Conservation (phyloP, 2,888 invertebrate genomes). For the Tipula confusa region DNA sequence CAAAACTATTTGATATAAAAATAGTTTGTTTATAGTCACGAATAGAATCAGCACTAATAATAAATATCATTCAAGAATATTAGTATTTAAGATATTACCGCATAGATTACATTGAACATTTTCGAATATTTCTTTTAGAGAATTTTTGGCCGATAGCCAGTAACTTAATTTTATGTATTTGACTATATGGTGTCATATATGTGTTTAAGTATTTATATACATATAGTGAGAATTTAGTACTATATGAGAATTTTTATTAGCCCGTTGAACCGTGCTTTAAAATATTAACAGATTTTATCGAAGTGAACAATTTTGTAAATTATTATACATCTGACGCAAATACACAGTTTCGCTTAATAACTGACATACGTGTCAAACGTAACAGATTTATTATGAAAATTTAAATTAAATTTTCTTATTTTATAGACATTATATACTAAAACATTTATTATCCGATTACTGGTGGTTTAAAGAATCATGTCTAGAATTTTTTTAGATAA, state of each 20-base stretch:
- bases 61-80: neutral
- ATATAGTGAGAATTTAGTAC: neutral
- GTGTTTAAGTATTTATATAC: neutral
- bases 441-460: neutral
- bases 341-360: neutral
- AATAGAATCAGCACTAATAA: neutral
- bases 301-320: neutral
- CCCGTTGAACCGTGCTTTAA: neutral
- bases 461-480: neutral
- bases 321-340: neutral
- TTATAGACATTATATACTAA: neutral
- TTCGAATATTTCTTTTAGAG: neutral
- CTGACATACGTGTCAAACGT: neutral
- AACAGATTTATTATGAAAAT: neutral
- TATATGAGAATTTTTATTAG: neutral
- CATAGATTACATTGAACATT: neutral
- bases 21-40: neutral
- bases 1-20: neutral
- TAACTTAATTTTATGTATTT: neutral
- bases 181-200: neutral
- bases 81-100: neutral
- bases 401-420: neutral
- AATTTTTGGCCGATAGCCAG: neutral
- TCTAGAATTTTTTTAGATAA: neutral
- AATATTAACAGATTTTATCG: neutral